phyloP scores from a whole-genome alignment of 2,797 vertebrate genomes.

The Danio tinwini region DNA sequence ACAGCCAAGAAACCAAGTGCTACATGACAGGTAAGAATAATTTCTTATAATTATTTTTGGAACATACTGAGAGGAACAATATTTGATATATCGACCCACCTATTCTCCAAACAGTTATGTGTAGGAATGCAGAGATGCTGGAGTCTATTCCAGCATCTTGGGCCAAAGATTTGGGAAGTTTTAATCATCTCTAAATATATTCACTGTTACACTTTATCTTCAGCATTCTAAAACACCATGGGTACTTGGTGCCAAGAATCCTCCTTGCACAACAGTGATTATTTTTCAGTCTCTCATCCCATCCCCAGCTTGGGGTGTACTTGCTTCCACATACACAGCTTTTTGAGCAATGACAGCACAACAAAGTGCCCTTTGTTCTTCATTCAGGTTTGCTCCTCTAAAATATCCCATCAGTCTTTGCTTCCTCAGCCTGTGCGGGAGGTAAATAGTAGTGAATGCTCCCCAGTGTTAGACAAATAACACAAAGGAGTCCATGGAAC shows the following conservation, averaged over 20 bases:
- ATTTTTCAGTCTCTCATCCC: conserved; percentile 52
- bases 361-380: conserved; percentile 67
- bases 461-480: conserved; percentile 66
- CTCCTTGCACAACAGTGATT: conserved; percentile 56
- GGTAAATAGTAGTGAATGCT: conserved; percentile 76
- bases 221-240: conserved; percentile 8
- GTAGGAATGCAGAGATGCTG: background rate
- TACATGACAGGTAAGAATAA: conserved; percentile 93
- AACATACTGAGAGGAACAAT: background rate
- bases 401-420: conserved; percentile 72
- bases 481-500: conserved; percentile 72
- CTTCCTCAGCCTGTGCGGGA: conserved; percentile 68
- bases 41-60: background rate
- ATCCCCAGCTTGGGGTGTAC: conserved; percentile 30
- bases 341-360: conserved; percentile 65
- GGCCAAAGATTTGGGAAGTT: background rate
- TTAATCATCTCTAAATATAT: conserved; percentile 29
- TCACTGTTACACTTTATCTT: conserved; percentile 23
- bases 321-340: conserved; percentile 62
- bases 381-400: conserved; percentile 67
- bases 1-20: conserved; percentile 93
- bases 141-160: background rate
- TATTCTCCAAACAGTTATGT: background rate
- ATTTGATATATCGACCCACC: background rate
- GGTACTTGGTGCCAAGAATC: conserved; percentile 40